A percentile compares a stretch with the other conserved stretches of the same genome.
phyloP scores from a whole-genome alignment of 2,888 invertebrate species.

The Tillus elongatus region DNA sequence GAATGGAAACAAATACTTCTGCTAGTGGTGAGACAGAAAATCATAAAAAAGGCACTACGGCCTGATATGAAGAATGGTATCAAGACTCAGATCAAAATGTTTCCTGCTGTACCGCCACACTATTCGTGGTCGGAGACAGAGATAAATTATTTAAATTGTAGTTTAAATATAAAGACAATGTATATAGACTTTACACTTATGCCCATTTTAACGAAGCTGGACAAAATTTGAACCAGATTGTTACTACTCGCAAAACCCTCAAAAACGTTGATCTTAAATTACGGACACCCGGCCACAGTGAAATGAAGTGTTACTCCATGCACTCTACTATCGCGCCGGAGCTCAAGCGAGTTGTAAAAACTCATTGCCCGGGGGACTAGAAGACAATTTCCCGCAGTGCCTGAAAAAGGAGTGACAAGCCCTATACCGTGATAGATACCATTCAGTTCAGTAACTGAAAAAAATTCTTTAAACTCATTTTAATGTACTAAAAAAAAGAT shows the following conservation, averaged over 20 bases:
- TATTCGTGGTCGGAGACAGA: too few species aligned
- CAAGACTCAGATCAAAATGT: too few species aligned
- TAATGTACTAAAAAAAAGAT: not conserved
- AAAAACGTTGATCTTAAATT: constrained; percentile 23
- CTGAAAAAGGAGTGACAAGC: constrained; percentile 18
- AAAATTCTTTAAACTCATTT: not conserved
- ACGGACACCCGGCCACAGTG: constrained; percentile 17
- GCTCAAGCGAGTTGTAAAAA: constrained; percentile 17
- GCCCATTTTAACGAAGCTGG: constrained; percentile 25
- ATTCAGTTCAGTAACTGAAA: constrained; percentile 1
- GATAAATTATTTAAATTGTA: too few species aligned
- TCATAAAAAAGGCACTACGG: too few species aligned
- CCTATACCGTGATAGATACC: not conserved
- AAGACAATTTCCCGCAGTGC: constrained; percentile 18
- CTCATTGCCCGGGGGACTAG: too few species aligned
- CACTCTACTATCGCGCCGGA: constrained; percentile 20
- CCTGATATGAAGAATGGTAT: too few species aligned
- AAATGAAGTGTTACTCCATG: constrained; percentile 15
- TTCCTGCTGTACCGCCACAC: too few species aligned
- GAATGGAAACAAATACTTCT: constrained; percentile 14
- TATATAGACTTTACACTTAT: constrained; percentile 12
- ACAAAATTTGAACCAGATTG: constrained; percentile 26
- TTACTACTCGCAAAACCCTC: constrained; percentile 19
- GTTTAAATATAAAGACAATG: too few species aligned
- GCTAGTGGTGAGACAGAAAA: constrained; percentile 10